A percentile compares a stretch with the other conserved stretches of the same genome.
Conservation (phyloP, 2,888 invertebrate species). For the Chrysina gloriosa region DNA sequence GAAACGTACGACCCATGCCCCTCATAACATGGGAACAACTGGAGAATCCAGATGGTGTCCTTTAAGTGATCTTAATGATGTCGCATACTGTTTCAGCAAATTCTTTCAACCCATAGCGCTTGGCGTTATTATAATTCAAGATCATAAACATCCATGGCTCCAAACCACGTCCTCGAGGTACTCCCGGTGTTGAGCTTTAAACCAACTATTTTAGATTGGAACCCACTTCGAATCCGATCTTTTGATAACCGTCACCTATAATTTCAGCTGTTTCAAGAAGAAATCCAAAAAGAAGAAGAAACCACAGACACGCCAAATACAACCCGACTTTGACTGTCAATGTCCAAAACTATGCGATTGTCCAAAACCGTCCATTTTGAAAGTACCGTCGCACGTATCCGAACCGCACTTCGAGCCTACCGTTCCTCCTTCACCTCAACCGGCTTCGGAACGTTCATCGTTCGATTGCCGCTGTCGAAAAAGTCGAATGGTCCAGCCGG, state of each 20-base stretch:
- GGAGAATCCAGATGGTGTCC: no score
- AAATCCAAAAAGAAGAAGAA: constrained; percentile 24
- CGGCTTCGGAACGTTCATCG: background rate
- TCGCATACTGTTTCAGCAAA: no score
- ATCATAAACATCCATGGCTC: no score
- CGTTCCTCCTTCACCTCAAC: background rate
- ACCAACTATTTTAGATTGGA: no score
- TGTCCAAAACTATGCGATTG: background rate
- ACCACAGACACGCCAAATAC: background rate
- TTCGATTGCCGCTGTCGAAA: background rate
- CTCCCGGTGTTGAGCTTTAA: no score
- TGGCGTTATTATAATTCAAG: no score
- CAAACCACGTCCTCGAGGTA: no score
- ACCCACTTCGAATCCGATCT: background rate
- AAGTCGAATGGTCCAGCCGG: background rate
- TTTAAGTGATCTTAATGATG: no score
- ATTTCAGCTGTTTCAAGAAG: constrained; percentile 21
- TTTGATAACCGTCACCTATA: background rate
- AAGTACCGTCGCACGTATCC: background rate
- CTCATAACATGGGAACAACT: no score
- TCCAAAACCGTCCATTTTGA: constrained; percentile 1
- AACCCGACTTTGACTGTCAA: background rate
- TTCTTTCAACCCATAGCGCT: no score
- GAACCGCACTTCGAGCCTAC: background rate
- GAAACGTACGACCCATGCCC: no score